phyloP scores from a whole-genome alignment of 1,140 invertebrate species.

The Melitaea cinxia region DNA sequence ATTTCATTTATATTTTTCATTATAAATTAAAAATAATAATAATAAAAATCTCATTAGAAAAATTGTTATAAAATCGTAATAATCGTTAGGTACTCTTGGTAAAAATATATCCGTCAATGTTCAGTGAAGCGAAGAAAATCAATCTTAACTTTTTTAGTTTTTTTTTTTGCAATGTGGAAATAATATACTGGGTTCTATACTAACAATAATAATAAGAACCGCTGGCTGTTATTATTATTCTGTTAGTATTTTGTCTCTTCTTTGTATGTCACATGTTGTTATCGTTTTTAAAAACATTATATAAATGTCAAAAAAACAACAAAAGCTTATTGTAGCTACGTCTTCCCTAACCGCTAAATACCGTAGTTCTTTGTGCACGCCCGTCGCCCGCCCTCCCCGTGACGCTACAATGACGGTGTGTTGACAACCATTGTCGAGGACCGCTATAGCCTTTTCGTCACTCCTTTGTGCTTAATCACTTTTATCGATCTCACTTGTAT shows the following conservation, averaged over 20 bases:
- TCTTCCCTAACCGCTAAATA: conserved; percentile 45
- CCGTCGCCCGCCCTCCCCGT: conserved; percentile 45
- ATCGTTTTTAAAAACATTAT: conserved; percentile 3
- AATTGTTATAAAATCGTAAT: too few relatives aligned
- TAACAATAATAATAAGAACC: too few relatives aligned
- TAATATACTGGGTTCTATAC: too few relatives aligned
- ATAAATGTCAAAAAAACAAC: conserved; percentile 10
- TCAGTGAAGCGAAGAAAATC: too few relatives aligned
- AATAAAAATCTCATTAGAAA: too few relatives aligned
- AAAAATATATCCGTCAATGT: too few relatives aligned
- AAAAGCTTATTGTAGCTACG: conserved; percentile 4
- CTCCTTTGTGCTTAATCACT: conserved; percentile 18
- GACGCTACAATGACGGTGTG: conserved; percentile 47
- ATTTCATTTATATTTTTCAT: too few relatives aligned
- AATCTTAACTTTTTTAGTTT: too few relatives aligned
- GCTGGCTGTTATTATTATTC: too few relatives aligned
- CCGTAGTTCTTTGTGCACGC: conserved; percentile 55
- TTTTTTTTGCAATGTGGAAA: too few relatives aligned
- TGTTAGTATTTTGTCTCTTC: neutral
- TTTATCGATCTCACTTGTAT: neutral
- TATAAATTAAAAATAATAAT: too few relatives aligned
- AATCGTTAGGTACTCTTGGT: too few relatives aligned
- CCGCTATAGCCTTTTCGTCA: conserved; percentile 33
- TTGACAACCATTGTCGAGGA: conserved; percentile 64
- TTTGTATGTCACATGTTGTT: neutral